phyloP scores from a whole-genome alignment of 2,888 invertebrate genomes.

The Oasisia sp. region DNA sequence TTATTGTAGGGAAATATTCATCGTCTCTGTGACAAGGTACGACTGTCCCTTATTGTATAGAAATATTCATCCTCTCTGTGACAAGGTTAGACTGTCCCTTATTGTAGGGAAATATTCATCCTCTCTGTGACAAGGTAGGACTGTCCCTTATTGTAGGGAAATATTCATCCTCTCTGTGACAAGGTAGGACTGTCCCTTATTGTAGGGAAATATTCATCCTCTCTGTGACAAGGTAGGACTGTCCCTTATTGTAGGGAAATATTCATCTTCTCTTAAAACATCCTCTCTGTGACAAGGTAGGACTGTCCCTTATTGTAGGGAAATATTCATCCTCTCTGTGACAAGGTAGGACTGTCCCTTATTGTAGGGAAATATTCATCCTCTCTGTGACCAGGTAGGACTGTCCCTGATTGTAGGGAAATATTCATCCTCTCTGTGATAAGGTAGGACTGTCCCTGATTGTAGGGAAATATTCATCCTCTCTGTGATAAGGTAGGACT shows the following conservation, averaged over 20 bases:
- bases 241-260: too few species aligned
- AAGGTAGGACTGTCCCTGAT: constrained; percentile 5
- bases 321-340: neutral
- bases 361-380: too few species aligned
- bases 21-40: constrained; percentile 29
- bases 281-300: constrained; percentile 29
- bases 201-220: too few species aligned
- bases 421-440: constrained; percentile 21
- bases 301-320: too few species aligned
- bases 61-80: neutral
- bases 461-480: too few species aligned
- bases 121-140: constrained; percentile 28
- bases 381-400: constrained; percentile 28
- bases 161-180: constrained; percentile 21
- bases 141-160: too few species aligned
- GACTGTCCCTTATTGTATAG: too few species aligned
- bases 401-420: too few species aligned
- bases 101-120: too few species aligned
- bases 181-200: constrained; percentile 13
- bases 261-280: too few species aligned
- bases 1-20: too few species aligned
- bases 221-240: constrained; percentile 27
- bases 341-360: constrained; percentile 22
- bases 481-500: constrained; percentile 27
- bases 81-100: constrained; percentile 22